Evolutionary conservation across 1,140 invertebrate species (phyloP).

Genomic region (Drosophila seguyi): DNA sequence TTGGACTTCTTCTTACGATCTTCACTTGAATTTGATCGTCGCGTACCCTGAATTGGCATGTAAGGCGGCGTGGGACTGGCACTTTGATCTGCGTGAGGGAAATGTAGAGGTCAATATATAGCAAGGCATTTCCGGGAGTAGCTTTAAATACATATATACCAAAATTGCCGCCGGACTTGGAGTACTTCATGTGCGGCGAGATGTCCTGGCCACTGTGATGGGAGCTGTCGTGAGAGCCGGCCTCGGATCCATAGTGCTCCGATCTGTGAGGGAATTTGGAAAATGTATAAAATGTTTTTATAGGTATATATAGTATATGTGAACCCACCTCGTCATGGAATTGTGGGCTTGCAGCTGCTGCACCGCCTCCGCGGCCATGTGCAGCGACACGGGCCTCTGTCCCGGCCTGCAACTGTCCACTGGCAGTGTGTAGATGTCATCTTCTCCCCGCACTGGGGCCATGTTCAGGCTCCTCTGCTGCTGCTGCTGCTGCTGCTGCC

Average conservation of each 20-base stretch:
- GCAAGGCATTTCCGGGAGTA: slow-evolving; percentile 8
- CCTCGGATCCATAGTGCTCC: slow-evolving; percentile 69
- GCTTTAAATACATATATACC: slow-evolving; percentile 83
- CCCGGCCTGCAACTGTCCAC: slow-evolving; percentile 75
- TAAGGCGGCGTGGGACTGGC: slow-evolving; percentile 88
- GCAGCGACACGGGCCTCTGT: slow-evolving; percentile 67
- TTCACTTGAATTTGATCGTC: slow-evolving; percentile 87
- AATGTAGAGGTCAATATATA: slow-evolving; percentile 22
- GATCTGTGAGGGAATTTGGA: slow-evolving; percentile 23
- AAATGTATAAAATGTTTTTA: background rate
- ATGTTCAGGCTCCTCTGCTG: slow-evolving; percentile 23
- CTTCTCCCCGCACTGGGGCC: slow-evolving; percentile 58
- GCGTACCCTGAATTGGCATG: slow-evolving; percentile 92
- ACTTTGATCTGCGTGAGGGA: slow-evolving; percentile 85
- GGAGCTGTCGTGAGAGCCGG: slow-evolving; percentile 71
- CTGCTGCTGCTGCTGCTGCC: slow-evolving; percentile 56
- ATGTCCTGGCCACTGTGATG: slow-evolving; percentile 69
- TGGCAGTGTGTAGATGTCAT: slow-evolving; percentile 83
- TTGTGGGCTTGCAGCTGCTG: slow-evolving; percentile 68
- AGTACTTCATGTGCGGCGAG: slow-evolving; percentile 75
- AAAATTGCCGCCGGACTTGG: slow-evolving; percentile 77
- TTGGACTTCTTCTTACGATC: slow-evolving; percentile 86
- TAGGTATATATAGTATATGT: no score
- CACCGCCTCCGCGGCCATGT: slow-evolving; percentile 63
- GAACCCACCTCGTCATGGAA: slow-evolving; percentile 75